phyloP scores from a whole-genome alignment of 2,888 invertebrate genomes.

The Cheilosia vernalis region DNA sequence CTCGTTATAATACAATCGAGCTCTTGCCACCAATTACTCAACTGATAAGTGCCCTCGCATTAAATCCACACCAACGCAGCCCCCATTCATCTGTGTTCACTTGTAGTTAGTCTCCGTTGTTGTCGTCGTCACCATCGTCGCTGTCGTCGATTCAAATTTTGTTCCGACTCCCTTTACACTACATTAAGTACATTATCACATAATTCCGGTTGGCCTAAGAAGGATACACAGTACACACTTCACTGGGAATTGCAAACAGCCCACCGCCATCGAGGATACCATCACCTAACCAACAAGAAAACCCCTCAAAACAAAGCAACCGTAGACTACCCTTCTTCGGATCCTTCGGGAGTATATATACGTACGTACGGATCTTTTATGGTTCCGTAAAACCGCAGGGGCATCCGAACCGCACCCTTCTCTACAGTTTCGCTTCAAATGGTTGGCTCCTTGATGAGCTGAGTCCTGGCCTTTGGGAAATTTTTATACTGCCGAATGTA shows the following conservation, averaged over 20 bases:
- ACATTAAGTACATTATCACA: conserved; percentile 75
- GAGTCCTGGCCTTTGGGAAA: conserved; percentile 43
- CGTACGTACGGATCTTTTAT: conserved; percentile 51
- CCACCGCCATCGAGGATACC: conserved; percentile 36
- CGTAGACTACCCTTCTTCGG: conserved; percentile 24
- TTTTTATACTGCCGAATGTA: conserved; percentile 50
- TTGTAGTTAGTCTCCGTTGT: conserved; percentile 27
- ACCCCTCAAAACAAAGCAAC: conserved; percentile 39
- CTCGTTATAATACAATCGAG: conserved; percentile 69
- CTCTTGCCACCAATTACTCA: conserved; percentile 63
- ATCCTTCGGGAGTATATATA: conserved; percentile 15
- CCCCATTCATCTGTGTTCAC: conserved; percentile 43
- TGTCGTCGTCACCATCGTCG: conserved; percentile 18
- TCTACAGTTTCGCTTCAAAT: conserved; percentile 49
- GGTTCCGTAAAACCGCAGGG: conserved; percentile 65
- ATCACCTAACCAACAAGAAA: conserved; percentile 26
- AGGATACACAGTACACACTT: conserved; percentile 74
- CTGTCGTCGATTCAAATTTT: conserved; percentile 63
- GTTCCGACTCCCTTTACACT: conserved; percentile 69
- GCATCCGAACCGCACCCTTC: conserved; percentile 17
- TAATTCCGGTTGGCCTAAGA: conserved; percentile 74
- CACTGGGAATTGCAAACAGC: conserved; percentile 68
- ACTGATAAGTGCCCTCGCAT: conserved; percentile 68
- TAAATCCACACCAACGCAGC: conserved; percentile 62
- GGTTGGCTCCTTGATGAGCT: conserved; percentile 68